Evolutionary conservation across 2,113 vertebrate genomes (phyloP).

Genomic region (Leuciscus idus): DNA sequence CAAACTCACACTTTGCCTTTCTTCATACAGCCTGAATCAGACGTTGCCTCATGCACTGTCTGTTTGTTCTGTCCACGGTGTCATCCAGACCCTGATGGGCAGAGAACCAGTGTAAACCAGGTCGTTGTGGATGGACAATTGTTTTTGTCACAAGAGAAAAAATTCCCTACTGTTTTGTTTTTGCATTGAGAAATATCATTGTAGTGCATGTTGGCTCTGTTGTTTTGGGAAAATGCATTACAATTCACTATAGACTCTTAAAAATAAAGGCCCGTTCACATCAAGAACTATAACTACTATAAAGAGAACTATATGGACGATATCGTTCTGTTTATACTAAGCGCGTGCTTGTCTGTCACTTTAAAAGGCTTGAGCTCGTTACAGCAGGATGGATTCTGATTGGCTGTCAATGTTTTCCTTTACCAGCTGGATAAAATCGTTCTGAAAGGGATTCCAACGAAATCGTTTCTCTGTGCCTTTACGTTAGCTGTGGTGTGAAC

Average conservation of each 20-base stretch:
- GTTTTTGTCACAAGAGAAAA: neutral
- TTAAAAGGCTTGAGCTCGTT: too few species aligned
- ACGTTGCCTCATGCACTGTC: constrained; percentile 3
- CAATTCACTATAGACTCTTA: neutral
- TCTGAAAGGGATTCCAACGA: too few species aligned
- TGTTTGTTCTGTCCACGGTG: neutral
- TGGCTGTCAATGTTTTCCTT: too few species aligned
- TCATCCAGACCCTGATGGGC: neutral
- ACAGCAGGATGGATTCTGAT: too few species aligned
- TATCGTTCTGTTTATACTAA: too few species aligned
- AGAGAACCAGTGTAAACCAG: constrained; percentile 3
- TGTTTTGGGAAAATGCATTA: neutral
- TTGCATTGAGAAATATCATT: neutral
- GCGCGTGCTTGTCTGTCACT: too few species aligned
- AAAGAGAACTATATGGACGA: too few species aligned
- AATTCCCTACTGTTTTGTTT: neutral
- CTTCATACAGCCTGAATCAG: neutral
- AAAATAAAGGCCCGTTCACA: too few species aligned
- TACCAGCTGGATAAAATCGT: too few species aligned
- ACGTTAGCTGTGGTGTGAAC: too few species aligned
- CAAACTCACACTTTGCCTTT: neutral
- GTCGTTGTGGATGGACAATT: neutral
- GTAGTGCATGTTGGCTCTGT: neutral
- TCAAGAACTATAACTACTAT: too few species aligned
- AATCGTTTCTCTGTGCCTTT: too few species aligned